Base-by-base conservation (phyloP, 2,113 vertebrate species). In the Coptodon rendalli region DNA sequence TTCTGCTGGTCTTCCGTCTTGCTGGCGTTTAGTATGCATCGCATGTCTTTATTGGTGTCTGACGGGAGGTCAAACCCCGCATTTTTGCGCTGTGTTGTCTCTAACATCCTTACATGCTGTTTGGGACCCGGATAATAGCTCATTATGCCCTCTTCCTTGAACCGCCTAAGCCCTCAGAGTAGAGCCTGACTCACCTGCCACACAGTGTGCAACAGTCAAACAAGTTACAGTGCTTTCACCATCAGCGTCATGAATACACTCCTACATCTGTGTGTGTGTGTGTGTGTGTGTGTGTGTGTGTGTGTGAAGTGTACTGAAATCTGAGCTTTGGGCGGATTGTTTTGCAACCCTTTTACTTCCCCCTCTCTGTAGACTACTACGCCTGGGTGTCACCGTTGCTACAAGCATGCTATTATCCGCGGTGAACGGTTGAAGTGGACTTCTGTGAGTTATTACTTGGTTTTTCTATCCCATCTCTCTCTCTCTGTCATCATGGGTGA, bases 401-500 rank as follows among this genome's bases (percentile, higher is more conserved):
- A 82, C 85, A 83, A 61, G 38, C 82, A 86, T 86, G 91, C 45
- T 8, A 27, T 76, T 22, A 2, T 17, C 31, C 34, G 17, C 52
- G 13, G 14, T 13, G 1, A 45, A 14, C 54, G 4, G 48, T 3
- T 40, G 11, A 76, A 59, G 43, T 11, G 2, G 59, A 84, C 54
- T 90, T 68, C 10, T 40, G 0, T 5, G 4, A 5, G 2, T 53
- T 84, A 66, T 5, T 31, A 50, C 24, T 3, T 38, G 13, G n/a
- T 9, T n/a, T 11, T 76, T 57, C 34, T 68, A 38, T 19, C 12
- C 4, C 11, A 8, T 2, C n/a, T 22, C 8, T 7, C 6, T 38
- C 61, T 22, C 34, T 68, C 10, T 68, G 45, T 16, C 66, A 78
- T 19, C n/a, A 95, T 96, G 95, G 89, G 48, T 3, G 93, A 93